Evolutionary conservation across 2,797 vertebrate genomes (phyloP).

Genomic region (Oceanodroma leucorhoa): DNA sequence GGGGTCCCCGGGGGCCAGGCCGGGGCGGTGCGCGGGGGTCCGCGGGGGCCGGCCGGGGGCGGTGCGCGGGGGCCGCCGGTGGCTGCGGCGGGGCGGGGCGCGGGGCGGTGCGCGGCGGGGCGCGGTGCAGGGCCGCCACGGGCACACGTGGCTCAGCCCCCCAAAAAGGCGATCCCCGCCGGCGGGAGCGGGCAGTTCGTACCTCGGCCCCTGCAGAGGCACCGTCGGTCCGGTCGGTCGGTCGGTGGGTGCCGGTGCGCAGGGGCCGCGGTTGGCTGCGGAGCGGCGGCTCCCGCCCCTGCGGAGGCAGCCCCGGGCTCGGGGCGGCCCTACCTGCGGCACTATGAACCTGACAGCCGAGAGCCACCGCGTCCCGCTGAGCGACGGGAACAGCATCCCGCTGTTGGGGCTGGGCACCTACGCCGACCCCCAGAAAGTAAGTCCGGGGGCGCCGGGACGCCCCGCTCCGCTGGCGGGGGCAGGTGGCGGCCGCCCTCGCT

Average conservation of each 20-base stretch:
- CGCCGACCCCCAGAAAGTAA: constrained; percentile 79
- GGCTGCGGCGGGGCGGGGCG: neutral
- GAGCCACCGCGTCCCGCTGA: constrained; percentile 79
- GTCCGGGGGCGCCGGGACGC: neutral
- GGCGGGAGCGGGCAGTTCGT: neutral
- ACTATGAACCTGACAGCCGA: constrained; percentile 75
- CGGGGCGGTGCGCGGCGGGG: neutral
- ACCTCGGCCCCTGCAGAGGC: neutral
- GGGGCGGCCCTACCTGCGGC: neutral
- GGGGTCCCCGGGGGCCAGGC: neutral
- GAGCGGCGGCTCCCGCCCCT: neutral
- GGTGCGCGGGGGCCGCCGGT: neutral
- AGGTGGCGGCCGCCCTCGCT: neutral
- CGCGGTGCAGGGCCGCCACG: neutral
- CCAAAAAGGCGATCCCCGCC: constrained; percentile 32
- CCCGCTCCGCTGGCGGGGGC: neutral
- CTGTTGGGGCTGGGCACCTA: constrained; percentile 89
- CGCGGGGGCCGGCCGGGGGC: neutral
- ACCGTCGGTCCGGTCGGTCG: neutral
- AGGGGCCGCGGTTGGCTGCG: neutral
- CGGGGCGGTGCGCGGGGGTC: too few relatives aligned
- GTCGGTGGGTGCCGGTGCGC: neutral
- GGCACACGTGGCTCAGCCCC: constrained; percentile 55
- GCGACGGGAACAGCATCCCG: constrained; percentile 87
- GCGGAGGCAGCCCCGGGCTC: neutral